Percentiles rank a stretch among this genome's conserved stretches.
Conservation (phyloP, 2,113 vertebrate genomes). For the Actenoides lindsayi region DNA sequence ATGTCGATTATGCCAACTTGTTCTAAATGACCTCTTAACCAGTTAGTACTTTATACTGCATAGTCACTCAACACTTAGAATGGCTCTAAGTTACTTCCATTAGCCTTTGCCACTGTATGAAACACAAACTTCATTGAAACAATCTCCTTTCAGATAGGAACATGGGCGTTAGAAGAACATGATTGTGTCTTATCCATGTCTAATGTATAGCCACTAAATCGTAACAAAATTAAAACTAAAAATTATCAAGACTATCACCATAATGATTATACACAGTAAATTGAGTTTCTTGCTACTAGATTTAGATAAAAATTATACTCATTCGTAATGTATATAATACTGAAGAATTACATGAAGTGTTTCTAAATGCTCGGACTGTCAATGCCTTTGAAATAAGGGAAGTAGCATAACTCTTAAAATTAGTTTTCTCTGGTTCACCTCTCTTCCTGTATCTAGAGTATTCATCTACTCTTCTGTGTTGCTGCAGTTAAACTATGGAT, state of each 20-base stretch:
- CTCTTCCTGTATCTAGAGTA: not conserved
- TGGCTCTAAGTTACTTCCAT: not conserved
- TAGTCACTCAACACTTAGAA: not conserved
- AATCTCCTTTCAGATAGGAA: not conserved
- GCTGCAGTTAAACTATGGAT: not conserved
- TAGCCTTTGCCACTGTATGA: not conserved
- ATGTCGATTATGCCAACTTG: not conserved
- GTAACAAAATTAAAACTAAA: not conserved
- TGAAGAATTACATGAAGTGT: not conserved
- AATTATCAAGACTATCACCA: not conserved
- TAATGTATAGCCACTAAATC: not conserved
- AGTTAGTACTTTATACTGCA: not conserved
- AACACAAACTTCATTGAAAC: not conserved
- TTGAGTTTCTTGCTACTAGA: not conserved
- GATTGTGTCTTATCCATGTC: not conserved
- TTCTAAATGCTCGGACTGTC: not conserved
- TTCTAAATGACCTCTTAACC: not conserved
- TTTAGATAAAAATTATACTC: not conserved
- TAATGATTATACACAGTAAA: not conserved
- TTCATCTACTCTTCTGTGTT: not conserved
- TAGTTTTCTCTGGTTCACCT: not conserved
- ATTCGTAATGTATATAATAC: not conserved
- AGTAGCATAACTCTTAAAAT: not conserved
- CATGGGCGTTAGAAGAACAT: not conserved
- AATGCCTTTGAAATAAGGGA: not conserved